These are phyloP conservation scores for Pseudochromis fuscus DNA, from an alignment of 2,797 vertebrate species.

Conservation along the genomic window DNA sequence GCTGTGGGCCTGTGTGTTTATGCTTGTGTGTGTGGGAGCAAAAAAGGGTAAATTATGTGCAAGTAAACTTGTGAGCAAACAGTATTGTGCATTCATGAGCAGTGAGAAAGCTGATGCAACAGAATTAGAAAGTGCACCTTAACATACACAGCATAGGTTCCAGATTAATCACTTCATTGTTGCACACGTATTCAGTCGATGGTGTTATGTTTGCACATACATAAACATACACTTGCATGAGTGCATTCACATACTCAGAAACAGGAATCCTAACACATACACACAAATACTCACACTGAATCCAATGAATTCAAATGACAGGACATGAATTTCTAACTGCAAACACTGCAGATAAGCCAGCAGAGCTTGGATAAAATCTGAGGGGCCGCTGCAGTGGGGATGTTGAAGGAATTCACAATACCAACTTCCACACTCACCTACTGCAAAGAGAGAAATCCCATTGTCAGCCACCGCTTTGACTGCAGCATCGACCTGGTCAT, in stretches of 20 bases:
- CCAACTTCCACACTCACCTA: slow-evolving; percentile 84
- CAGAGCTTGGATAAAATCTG: slow-evolving; percentile 59
- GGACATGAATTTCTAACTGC: slow-evolving; percentile 68
- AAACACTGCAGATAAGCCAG: slow-evolving; percentile 66
- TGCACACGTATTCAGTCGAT: slow-evolving; percentile 27
- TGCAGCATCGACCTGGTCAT: slow-evolving; percentile 81
- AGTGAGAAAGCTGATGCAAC: slow-evolving; percentile 41
- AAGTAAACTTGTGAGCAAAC: slow-evolving; percentile 32
- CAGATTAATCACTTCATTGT: slow-evolving; percentile 34
- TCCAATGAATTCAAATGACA: slow-evolving; percentile 72
- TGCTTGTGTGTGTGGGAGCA: slow-evolving; percentile 34
- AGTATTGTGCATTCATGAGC: slow-evolving; percentile 46
- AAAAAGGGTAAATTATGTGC: slow-evolving; percentile 20
- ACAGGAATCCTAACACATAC: slow-evolving; percentile 23
- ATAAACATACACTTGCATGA: slow-evolving; percentile 1
- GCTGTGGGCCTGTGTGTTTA: slow-evolving; percentile 38
- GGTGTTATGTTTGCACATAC: slow-evolving; percentile 18
- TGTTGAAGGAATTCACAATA: slow-evolving; percentile 68
- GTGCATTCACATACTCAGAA: slow-evolving; percentile 18
- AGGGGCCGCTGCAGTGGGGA: slow-evolving; percentile 59
- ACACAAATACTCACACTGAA: slow-evolving; percentile 48
- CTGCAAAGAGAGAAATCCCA: slow-evolving; percentile 89
- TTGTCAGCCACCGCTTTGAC: slow-evolving; percentile 82
- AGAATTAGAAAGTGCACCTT: slow-evolving; percentile 26
- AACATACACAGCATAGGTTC: slow-evolving; percentile 18